Percentiles rank a stretch among this genome's conserved stretches.
These are phyloP conservation scores for Lampropteryx suffumata DNA, from an alignment of 2,888 invertebrate genomes.

Conservation along the genomic window DNA sequence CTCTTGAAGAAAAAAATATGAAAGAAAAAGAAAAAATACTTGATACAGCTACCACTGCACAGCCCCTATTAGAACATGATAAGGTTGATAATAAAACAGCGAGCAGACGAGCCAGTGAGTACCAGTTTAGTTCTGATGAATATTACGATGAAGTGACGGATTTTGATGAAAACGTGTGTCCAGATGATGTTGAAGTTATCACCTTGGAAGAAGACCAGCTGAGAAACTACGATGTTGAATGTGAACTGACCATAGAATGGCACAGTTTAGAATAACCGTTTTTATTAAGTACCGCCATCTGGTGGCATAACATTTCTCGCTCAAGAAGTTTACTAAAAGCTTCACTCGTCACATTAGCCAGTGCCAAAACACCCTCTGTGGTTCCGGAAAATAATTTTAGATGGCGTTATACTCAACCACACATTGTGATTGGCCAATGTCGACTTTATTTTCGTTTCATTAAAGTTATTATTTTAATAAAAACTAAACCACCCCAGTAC, in stretches of 20 bases:
- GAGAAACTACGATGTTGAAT: conserved; percentile 60
- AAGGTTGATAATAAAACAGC: conserved; percentile 30
- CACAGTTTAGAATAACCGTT: conserved; percentile 43
- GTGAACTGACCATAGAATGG: conserved; percentile 59
- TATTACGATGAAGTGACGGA: conserved; percentile 60
- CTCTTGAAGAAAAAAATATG: not conserved
- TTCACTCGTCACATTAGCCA: no score
- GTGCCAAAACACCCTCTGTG: no score
- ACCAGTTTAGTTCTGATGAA: conserved; percentile 63
- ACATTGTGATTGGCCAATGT: no score
- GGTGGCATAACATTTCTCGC: conserved; percentile 34
- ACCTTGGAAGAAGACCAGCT: conserved; percentile 53
- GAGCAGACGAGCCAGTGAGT: conserved; percentile 52
- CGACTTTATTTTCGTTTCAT: no score
- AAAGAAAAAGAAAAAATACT: not conserved
- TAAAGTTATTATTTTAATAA: no score
- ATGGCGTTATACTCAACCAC: no score
- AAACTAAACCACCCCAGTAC: no score
- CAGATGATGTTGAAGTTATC: conserved; percentile 52
- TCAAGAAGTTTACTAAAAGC: not conserved
- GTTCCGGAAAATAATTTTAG: no score
- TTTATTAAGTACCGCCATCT: conserved; percentile 23
- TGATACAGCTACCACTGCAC: conserved; percentile 27
- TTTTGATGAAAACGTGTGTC: conserved; percentile 48
- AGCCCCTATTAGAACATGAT: conserved; percentile 4